Evolutionary conservation across 2,888 invertebrate species (phyloP), one percentile per base, ranked within the genome.

Genomic region (Stenodera caucasica): DNA sequence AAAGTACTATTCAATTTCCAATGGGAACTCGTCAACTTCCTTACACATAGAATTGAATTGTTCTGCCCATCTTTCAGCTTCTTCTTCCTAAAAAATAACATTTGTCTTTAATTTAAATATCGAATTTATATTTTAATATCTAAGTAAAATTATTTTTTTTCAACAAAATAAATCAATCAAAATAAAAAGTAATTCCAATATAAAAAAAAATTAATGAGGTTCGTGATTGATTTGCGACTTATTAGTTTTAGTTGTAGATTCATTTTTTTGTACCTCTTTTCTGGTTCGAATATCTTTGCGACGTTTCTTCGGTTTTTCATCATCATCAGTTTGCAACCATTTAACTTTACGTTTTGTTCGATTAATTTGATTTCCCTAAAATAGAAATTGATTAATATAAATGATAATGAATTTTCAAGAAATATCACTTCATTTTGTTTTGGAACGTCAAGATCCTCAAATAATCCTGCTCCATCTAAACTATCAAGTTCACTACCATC

Each of bases 21-120:
- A 70, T 11, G 78, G 71, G 64, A 83, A 83, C 1, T 83, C 80
- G 4, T 85, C 84, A 32, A 85, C 76, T 67, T 85, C 85, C 61
- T 84, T 82, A 65, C 85, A 85, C 84, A 85, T 84, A 0, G 84
- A 82, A 71, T 86, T 86, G 71, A 85, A 85, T 33, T 80, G 78
- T 0, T 81, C 81, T 0, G 84, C 84, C 85, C 86, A 85, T 29
- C 80, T 81, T 9, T 84, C 82, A 4, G 78, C 81, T 70, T 83
- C 84, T 64, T 81, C 78, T 72, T 83, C 81, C 65, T 84, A 82
- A 55, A 61, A 67, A 51, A 67, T 63, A 65, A 60, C 21, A 58
- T 53, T 40, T 40, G 15, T 14, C 21, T 12, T 12, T 12, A 45
- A 45, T n/a, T 9, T 12, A 45, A 3, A 45, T 18, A n/a, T 9